A percentile compares a stretch with the other conserved stretches of the same genome.
Evolutionary conservation across 2,888 invertebrate species (phyloP).

Genomic region (Smittia sp.): DNA sequence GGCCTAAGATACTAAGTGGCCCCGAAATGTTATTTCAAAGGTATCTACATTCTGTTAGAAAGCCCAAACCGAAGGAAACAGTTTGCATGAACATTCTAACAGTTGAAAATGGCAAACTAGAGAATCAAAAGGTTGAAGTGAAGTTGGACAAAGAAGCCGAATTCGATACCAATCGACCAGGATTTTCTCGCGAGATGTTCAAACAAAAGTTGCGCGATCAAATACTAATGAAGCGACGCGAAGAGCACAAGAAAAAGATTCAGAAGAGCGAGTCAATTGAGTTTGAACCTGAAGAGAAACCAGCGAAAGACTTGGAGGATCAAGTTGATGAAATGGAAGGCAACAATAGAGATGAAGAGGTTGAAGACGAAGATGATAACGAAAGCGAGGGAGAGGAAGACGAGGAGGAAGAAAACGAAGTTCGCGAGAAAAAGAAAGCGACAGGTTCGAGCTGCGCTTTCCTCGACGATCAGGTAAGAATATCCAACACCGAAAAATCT

Average conservation of each 20-base stretch:
- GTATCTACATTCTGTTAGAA: constrained; percentile 56
- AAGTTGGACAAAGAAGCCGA: constrained; percentile 48
- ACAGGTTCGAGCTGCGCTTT: constrained; percentile 46
- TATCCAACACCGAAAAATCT: not conserved
- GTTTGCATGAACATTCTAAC: constrained; percentile 46
- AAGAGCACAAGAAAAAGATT: constrained; percentile 58
- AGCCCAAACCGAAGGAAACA: constrained; percentile 44
- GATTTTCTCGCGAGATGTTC: constrained; percentile 67
- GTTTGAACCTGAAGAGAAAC: constrained; percentile 51
- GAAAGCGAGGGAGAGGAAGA: constrained; percentile 56
- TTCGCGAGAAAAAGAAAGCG: constrained; percentile 45
- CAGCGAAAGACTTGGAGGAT: constrained; percentile 43
- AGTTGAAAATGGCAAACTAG: constrained; percentile 54
- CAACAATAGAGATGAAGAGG: constrained; percentile 54
- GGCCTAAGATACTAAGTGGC: constrained; percentile 56
- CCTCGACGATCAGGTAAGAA: constrained; percentile 48
- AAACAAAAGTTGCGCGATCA: constrained; percentile 67
- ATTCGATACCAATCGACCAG: constrained; percentile 59
- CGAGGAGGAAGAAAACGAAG: constrained; percentile 44
- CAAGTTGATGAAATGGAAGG: constrained; percentile 49
- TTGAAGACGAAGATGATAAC: constrained; percentile 41
- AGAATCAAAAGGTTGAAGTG: constrained; percentile 51
- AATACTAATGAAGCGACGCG: constrained; percentile 67
- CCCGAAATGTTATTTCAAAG: constrained; percentile 68
- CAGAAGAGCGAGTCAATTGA: constrained; percentile 48